Evolutionary conservation across 2,888 invertebrate genomes (phyloP).

Genomic region (Epistrophe eligans): DNA sequence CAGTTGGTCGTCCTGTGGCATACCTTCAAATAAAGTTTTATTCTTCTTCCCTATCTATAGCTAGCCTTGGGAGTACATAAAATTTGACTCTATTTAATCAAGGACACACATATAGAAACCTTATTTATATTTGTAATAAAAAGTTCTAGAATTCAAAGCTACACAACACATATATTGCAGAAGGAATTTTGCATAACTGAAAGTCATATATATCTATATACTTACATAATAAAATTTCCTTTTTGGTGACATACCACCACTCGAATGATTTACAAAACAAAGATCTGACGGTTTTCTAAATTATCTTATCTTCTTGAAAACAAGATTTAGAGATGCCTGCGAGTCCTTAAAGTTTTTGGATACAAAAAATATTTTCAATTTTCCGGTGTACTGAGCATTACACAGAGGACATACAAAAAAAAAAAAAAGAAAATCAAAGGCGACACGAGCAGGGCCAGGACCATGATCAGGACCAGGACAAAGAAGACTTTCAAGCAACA

Average conservation of each 20-base stretch:
- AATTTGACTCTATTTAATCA: conserved; percentile 33
- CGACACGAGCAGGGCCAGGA: too few relatives aligned
- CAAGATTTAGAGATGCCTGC: conserved; percentile 48
- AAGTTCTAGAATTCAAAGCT: conserved; percentile 1
- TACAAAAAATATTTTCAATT: conserved; percentile 73
- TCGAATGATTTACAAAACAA: conserved; percentile 54
- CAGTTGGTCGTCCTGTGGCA: conserved; percentile 52
- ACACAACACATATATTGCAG: conserved; percentile 40
- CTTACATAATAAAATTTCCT: not conserved
- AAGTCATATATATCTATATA: not conserved
- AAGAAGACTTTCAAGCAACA: conserved; percentile 8
- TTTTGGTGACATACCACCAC: conserved; percentile 25
- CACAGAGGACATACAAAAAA: not conserved
- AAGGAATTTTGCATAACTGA: conserved; percentile 53
- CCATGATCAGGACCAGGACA: conserved; percentile 1
- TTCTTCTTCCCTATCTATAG: not conserved
- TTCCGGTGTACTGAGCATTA: conserved; percentile 65
- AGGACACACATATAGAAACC: not conserved
- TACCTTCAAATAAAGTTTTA: conserved; percentile 69
- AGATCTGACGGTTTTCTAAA: conserved; percentile 61
- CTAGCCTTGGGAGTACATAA: conserved; percentile 34
- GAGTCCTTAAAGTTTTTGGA: conserved; percentile 48
- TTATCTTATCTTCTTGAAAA: conserved; percentile 57
- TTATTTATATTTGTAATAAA: conserved; percentile 3
- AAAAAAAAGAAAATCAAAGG: not conserved